Conservation (phyloP, 2,113 vertebrate species). For the Pan troglodytes region DNA sequence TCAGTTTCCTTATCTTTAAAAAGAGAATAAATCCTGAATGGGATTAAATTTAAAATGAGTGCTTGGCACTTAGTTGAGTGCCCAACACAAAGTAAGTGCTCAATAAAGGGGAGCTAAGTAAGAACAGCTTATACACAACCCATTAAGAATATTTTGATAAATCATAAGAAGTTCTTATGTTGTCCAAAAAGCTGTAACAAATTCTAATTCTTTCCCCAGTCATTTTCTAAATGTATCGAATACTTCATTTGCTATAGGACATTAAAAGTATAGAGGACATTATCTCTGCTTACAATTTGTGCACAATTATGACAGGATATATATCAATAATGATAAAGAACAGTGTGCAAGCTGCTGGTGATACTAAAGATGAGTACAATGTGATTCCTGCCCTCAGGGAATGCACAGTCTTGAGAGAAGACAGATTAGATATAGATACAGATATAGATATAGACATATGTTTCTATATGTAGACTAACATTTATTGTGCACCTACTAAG, state of each 20-base stretch:
- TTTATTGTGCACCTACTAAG: not conserved
- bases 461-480: not conserved
- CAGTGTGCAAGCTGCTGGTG: not conserved
- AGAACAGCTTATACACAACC: not conserved
- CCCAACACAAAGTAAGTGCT: not conserved
- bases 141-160: not conserved
- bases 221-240: not conserved
- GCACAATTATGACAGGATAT: not conserved
- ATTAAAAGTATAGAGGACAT: not conserved
- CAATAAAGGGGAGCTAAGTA: not conserved
- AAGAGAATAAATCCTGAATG: not conserved
- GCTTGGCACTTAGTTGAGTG: not conserved
- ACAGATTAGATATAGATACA: not conserved
- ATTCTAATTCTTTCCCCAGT: not conserved
- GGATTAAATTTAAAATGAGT: not conserved
- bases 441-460: not conserved
- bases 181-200: not conserved
- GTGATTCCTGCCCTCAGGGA: not conserved
- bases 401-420: not conserved
- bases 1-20: slow-evolving; percentile 15
- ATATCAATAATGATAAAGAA: slow-evolving; percentile 1
- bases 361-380: not conserved
- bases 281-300: not conserved
- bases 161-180: not conserved
- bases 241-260: not conserved